Conservation (phyloP, 2,113 vertebrate species). For the Nycticorax nycticorax region DNA sequence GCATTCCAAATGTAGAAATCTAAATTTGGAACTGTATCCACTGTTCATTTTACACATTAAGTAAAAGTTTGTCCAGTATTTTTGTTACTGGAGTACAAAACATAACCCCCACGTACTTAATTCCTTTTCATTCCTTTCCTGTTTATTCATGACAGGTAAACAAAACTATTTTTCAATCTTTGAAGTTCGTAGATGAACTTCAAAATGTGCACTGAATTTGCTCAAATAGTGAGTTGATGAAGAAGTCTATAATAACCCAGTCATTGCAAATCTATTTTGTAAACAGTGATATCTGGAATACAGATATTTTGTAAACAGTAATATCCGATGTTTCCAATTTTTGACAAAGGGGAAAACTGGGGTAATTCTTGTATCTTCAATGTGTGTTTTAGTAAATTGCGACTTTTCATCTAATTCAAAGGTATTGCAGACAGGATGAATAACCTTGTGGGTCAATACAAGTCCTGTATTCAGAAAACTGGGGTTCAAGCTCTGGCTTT, state of each 20-base stretch:
- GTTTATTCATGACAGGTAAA: background rate
- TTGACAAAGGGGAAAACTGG: background rate
- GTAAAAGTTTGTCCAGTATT: background rate
- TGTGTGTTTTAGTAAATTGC: background rate
- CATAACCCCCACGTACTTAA: background rate
- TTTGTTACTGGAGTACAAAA: background rate
- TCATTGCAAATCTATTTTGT: background rate
- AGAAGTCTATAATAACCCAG: background rate
- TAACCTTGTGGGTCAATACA: background rate
- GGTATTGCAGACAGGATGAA: background rate
- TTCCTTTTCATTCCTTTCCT: background rate
- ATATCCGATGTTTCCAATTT: background rate
- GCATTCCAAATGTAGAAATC: background rate
- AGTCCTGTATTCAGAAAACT: background rate
- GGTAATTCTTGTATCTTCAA: background rate
- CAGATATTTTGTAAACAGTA: background rate
- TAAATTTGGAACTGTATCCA: background rate
- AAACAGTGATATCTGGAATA: background rate
- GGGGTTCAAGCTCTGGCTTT: background rate
- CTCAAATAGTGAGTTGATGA: background rate
- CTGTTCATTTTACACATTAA: background rate
- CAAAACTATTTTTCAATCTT: background rate
- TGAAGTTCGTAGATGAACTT: background rate
- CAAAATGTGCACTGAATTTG: background rate
- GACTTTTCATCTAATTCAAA: background rate